A percentile compares a stretch with the other conserved stretches of the same genome.
Evolutionary conservation across 1,140 invertebrate genomes (phyloP).

Genomic region (Dryas iulia): DNA sequence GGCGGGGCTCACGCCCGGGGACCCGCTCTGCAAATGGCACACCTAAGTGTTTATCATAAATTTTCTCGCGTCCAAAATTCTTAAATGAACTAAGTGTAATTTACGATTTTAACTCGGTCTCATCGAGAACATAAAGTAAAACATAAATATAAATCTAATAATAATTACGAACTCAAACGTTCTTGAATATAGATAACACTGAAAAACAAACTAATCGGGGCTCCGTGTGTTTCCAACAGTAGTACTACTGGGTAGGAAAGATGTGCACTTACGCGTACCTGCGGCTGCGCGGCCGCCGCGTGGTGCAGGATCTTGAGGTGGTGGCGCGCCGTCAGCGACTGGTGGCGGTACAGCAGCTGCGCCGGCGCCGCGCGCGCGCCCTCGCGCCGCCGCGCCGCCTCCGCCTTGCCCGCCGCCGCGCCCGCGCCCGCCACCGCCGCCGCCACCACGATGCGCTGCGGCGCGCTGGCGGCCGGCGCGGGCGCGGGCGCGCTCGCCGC

Average conservation of each 20-base stretch:
- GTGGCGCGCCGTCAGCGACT: slow-evolving; percentile 45
- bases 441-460: slow-evolving; percentile 79
- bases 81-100: too few relatives aligned
- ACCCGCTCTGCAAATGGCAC: slow-evolving; percentile 18
- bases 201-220: too few relatives aligned
- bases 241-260: too few relatives aligned
- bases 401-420: slow-evolving; percentile 15
- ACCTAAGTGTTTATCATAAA: background rate
- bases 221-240: too few relatives aligned
- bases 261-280: slow-evolving; percentile 32
- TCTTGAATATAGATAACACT: too few relatives aligned
- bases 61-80: too few relatives aligned
- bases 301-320: slow-evolving; percentile 64
- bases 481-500: slow-evolving; percentile 1
- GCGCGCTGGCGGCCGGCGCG: slow-evolving; percentile 37
- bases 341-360: slow-evolving; percentile 30
- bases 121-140: too few relatives aligned
- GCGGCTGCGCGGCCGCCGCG: slow-evolving; percentile 38
- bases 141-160: too few relatives aligned
- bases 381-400: slow-evolving; percentile 32
- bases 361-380: slow-evolving; percentile 36
- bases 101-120: too few relatives aligned
- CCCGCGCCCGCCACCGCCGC: slow-evolving; percentile 33
- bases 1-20: slow-evolving; percentile 9
- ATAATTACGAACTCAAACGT: too few relatives aligned